Conservation (phyloP, 2,797 vertebrate species). For the Sebastiscus albofasciatus region DNA sequence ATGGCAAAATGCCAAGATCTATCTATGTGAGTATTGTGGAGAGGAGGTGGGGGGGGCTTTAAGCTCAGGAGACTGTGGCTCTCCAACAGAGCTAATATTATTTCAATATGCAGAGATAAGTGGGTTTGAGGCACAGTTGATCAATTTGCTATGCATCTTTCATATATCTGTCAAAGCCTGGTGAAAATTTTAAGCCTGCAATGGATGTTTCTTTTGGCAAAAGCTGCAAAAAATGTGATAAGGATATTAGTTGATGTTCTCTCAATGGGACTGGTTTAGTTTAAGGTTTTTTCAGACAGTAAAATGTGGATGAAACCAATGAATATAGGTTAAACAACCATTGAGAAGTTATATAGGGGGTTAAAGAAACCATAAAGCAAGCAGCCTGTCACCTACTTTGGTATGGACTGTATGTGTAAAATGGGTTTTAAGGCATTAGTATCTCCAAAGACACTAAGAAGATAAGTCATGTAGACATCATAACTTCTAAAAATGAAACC, state of each 20-base stretch:
- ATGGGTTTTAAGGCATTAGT: constrained; percentile 85
- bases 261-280: not conserved
- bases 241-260: not conserved
- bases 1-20: constrained; percentile 74
- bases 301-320: constrained; percentile 9
- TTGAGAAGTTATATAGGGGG: constrained; percentile 2
- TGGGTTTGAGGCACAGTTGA: constrained; percentile 70
- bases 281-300: not conserved
- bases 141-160: constrained; percentile 67
- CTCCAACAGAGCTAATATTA: constrained; percentile 52
- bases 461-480: constrained; percentile 57
- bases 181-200: constrained; percentile 24
- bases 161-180: constrained; percentile 53
- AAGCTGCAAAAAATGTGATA: constrained; percentile 22
- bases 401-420: constrained; percentile 69
- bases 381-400: constrained; percentile 80
- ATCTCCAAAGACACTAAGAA: constrained; percentile 71
- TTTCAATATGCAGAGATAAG: constrained; percentile 55
- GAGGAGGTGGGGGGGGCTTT: not conserved
- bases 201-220: constrained; percentile 47
- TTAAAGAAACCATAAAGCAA: constrained; percentile 52
- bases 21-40: constrained; percentile 46
- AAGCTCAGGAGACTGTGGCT: constrained; percentile 53
- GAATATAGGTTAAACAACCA: not conserved
- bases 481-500: constrained; percentile 61